Evolutionary conservation across 2,113 vertebrate genomes (phyloP), one percentile per base, ranked within the genome.

Genomic region (Anseranas semipalmata): DNA sequence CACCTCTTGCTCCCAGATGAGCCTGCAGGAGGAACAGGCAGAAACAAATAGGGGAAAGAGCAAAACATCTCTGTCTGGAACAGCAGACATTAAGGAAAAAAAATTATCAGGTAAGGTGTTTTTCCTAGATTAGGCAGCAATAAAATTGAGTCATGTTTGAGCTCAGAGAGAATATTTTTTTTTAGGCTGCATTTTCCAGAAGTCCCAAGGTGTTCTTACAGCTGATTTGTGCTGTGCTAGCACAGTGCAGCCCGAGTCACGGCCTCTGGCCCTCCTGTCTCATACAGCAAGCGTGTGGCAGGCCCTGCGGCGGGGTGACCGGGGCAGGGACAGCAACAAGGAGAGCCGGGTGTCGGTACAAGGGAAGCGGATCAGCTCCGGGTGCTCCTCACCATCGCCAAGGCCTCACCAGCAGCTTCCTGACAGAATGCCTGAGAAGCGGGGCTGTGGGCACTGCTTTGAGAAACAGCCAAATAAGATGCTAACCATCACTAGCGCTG

Each of bases 301-400:
- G 25, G 30, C 28, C 48, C 72, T 1, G 13, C 0, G 1, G 78
- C 76, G 14, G 35, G n/a, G 41, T 7, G 24, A 24, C n/a, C 0
- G 4, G 46, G 15, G 30, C 39, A 9, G 56, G 50, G 72, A 11
- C 2, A 6, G 71, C 14, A 7, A 60, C n/a, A 5, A 1, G 9
- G 41, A 2, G 12, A 50, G 28, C 10, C 2, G 5, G 52, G 20
- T 37, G 21, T 22, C 0, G 2, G 78, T n/a, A 21, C 20, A 37
- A 0, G 3, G 55, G 46, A 20, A 33, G 78, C 53, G n/a, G 46
- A 28, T n/a, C n/a, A 17, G n/a, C 56, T 39, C 28, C 6, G 18
- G 7, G 33, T 9, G 15, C 53, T 17, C 15, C 19, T 46, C 19
- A 1, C 30, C n/a, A 5, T 35, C 3, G 6, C 27, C 56, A 35